Conservation (phyloP, 2,888 invertebrate genomes). For the Hyalella azteca region DNA sequence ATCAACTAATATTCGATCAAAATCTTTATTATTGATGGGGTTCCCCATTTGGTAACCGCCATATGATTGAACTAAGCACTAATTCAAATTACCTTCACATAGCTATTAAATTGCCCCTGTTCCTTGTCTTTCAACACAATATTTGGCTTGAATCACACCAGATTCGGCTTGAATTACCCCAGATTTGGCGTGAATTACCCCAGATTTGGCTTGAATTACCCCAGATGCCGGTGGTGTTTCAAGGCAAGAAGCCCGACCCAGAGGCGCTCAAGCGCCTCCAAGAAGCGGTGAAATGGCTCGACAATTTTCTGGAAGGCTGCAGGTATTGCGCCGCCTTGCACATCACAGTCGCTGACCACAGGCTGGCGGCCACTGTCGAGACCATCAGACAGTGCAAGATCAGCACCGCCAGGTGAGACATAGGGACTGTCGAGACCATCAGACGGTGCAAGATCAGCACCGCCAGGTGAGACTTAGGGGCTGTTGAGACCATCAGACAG, state of each 20-base stretch:
- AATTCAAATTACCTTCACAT: no score
- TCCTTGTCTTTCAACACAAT: no score
- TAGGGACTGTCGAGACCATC: conserved; percentile 45
- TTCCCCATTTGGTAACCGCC: no score
- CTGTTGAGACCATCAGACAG: conserved; percentile 45
- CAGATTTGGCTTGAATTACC: no score
- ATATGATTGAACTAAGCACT: no score
- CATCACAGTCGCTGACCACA: conserved; percentile 51
- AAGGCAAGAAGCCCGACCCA: conserved; percentile 11
- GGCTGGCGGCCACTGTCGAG: conserved; percentile 43
- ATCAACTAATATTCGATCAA: no score
- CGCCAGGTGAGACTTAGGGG: no score
- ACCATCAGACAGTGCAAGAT: conserved; percentile 43
- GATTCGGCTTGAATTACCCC: no score
- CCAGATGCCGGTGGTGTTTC: conserved; percentile 30
- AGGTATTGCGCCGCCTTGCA: conserved; percentile 46
- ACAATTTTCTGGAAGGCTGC: conserved; percentile 71
- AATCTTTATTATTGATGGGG: no score
- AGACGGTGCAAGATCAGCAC: conserved; percentile 39
- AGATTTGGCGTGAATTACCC: no score
- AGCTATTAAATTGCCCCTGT: no score
- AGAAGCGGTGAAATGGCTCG: conserved; percentile 72
- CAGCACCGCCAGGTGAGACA: conserved; percentile 32
- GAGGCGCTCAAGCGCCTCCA: conserved; percentile 60
- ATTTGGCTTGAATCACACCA: no score